Evolutionary conservation across 53 echinoderm and acorn worm genomes (phyloP), one percentile per base, ranked within the genome.

Genomic region (Holothuria leucospilota): DNA sequence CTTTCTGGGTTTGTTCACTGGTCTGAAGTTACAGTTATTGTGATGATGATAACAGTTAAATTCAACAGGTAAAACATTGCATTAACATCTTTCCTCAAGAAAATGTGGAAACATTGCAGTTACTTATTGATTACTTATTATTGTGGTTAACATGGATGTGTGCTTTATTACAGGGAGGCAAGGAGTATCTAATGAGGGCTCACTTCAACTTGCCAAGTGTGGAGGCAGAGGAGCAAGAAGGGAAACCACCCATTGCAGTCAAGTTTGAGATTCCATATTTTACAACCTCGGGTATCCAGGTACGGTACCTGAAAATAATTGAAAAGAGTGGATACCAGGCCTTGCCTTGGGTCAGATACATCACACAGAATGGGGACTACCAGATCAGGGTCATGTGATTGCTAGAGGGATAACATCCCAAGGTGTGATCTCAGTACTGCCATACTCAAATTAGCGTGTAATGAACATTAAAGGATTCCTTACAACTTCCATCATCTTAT

Each of bases 251-350:
- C 64, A 99, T 99, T 63, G 91, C 88, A 28, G 95, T 95, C 86
- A 93, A 92, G 85, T 99, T 99, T 95, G 99, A 99, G 75, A 99
- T 99, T 85, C 99, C 99, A 5, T 99, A 99, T 86, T 99, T 99
- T 93, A 99, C 99, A 52, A 98, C 98, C 29, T 98, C 98, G 2
- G 98, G 98, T 70, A 98, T 98, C 77, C 98, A 98, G 93, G 99
- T 99, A 4, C 99, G 99, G 3, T 99, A 99, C 78, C 80, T 99
- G 82, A 99, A 99, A 84, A 99, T 99, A 69, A 99, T 99, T 42
- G 99, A 99, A 86, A 99, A 99, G 94, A 93, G 93, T 73, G 99
- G 99, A 29, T 99, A 99, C 91, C 99, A 99, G 82, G 99, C 99
- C 4, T 82, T 99, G 77, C 99, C 99, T 63, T 99, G 99, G 99